A percentile compares a stretch with the other conserved stretches of the same genome.
phyloP scores from a whole-genome alignment of 2,113 vertebrate species.

The Pygoscelis antarcticus region DNA sequence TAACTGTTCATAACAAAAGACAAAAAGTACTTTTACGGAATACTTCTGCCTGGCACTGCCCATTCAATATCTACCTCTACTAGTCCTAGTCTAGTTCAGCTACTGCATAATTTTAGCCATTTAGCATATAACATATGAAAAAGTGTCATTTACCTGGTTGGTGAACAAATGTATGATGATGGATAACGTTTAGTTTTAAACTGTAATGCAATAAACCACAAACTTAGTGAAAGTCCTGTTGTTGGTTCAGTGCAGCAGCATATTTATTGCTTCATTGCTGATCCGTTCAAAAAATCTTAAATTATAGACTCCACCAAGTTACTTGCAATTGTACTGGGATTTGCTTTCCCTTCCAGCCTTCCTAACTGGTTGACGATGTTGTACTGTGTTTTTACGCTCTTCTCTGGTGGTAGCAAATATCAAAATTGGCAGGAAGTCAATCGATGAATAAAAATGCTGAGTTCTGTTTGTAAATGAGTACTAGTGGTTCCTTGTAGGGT shows the following conservation, averaged over 20 bases:
- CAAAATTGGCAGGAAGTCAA: conserved; percentile 52
- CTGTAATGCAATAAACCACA: conserved; percentile 62
- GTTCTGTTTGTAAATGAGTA: conserved; percentile 57
- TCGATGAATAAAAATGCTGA: conserved; percentile 64
- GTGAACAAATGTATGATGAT: conserved; percentile 24
- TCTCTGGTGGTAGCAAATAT: conserved; percentile 51
- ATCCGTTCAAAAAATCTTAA: background rate
- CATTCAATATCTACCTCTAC: conserved; percentile 61
- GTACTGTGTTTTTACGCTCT: conserved; percentile 58
- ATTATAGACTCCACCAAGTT: conserved; percentile 24
- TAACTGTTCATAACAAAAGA: background rate
- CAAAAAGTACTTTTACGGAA: background rate
- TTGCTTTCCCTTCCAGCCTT: conserved; percentile 56
- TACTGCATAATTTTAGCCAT: conserved; percentile 33
- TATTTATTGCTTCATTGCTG: conserved; percentile 48
- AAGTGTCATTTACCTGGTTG: conserved; percentile 1
- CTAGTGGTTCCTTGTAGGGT: conserved; percentile 50
- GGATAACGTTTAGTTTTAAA: conserved; percentile 29
- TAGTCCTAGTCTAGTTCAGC: conserved; percentile 38
- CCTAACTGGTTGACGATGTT: conserved; percentile 39
- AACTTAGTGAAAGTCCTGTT: conserved; percentile 1
- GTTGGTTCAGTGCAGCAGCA: conserved; percentile 33
- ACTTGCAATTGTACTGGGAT: conserved; percentile 51
- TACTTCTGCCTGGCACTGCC: conserved; percentile 61
- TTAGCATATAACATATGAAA: background rate